phyloP scores from a whole-genome alignment of 2,888 invertebrate species.

The Temnothorax ravouxi region DNA sequence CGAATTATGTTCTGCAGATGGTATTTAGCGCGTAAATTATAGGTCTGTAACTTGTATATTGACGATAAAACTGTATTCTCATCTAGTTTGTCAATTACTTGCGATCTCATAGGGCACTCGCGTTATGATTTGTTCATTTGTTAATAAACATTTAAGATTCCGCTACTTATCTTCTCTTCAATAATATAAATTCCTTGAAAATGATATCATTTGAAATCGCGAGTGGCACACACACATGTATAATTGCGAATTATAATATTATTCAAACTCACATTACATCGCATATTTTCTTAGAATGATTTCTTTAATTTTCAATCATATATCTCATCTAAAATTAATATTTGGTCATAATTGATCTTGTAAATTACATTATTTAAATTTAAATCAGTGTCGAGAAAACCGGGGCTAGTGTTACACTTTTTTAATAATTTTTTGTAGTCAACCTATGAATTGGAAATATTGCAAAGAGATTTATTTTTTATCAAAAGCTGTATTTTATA shows the following conservation, averaged over 20 bases:
- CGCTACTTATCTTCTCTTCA: not conserved
- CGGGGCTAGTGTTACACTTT: not conserved
- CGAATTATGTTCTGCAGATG: conserved; percentile 53
- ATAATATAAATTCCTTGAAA: conserved; percentile 12
- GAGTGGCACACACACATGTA: not conserved
- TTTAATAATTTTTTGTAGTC: no score
- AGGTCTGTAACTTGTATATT: conserved; percentile 27
- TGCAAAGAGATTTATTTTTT: no score
- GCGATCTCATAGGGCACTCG: not conserved
- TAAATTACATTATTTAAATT: not conserved
- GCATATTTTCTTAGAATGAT: not conserved
- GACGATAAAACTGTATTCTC: conserved; percentile 25
- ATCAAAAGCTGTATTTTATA: no score
- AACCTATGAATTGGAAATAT: no score
- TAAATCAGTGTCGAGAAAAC: not conserved
- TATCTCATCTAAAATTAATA: not conserved
- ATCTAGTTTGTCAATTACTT: conserved; percentile 30
- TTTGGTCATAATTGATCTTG: not conserved
- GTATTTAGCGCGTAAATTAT: conserved; percentile 48
- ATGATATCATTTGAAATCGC: not conserved
- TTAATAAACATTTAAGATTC: conserved; percentile 17
- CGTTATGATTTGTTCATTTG: not conserved
- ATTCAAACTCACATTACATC: not conserved
- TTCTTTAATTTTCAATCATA: not conserved
- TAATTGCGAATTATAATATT: not conserved